Conservation (phyloP, 1,140 invertebrate genomes). For the Nomia melanderi region DNA sequence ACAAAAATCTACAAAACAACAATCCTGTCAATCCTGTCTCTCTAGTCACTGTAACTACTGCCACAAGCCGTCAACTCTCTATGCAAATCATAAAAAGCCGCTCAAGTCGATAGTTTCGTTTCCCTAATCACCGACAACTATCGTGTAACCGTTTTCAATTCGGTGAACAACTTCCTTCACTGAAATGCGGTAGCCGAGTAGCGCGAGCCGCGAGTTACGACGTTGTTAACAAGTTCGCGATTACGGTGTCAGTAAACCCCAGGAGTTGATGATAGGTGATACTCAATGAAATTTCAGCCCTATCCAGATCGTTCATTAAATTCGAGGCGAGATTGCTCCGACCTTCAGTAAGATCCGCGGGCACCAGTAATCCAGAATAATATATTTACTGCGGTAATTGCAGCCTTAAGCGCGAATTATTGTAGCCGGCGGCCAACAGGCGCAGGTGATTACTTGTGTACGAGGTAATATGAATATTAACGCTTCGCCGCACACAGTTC, state of each 20-base stretch:
- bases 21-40: too few species aligned
- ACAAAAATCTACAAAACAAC: too few species aligned
- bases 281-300: neutral
- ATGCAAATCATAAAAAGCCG: neutral
- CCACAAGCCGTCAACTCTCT: too few species aligned
- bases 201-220: neutral
- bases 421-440: conserved; percentile 13
- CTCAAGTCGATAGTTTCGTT: neutral
- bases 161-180: neutral
- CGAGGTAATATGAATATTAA: conserved; percentile 34
- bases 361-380: conserved; percentile 14
- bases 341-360: conserved; percentile 10
- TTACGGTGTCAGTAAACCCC: neutral
- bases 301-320: conserved; percentile 17
- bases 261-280: neutral
- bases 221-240: neutral
- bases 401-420: conserved; percentile 19
- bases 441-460: conserved; percentile 23
- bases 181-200: neutral
- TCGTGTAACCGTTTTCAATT: neutral
- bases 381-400: conserved; percentile 30
- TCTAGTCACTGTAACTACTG: too few species aligned
- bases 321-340: neutral
- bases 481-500: neutral
- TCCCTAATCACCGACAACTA: neutral